phyloP scores from a whole-genome alignment of 2,888 invertebrate genomes.

The Phortica okadai region DNA sequence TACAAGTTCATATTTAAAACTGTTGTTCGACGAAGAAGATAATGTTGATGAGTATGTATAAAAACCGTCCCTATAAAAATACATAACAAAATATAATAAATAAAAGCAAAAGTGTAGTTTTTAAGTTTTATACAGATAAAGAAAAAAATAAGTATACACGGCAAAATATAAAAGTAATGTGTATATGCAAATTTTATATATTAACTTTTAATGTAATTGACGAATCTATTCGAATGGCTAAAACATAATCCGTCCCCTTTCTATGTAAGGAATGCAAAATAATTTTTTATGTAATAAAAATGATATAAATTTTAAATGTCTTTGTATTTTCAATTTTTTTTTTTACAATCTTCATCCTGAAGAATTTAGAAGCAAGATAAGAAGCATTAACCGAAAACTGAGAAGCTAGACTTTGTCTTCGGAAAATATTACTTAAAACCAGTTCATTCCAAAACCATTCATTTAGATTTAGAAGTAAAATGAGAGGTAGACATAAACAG shows the following conservation, averaged over 20 bases:
- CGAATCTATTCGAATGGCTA: background rate
- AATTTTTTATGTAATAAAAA: conserved; percentile 14
- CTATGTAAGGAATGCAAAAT: background rate
- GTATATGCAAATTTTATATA: conserved; percentile 41
- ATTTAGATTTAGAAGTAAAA: too few species aligned
- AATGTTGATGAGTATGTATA: conserved; percentile 34
- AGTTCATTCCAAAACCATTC: too few species aligned
- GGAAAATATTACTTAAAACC: too few species aligned
- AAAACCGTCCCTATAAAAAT: conserved; percentile 40
- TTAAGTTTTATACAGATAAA: conserved; percentile 41
- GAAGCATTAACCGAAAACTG: too few species aligned
- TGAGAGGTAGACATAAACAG: too few species aligned
- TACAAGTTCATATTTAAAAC: conserved; percentile 2
- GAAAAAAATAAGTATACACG: conserved; percentile 36
- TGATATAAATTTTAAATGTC: background rate
- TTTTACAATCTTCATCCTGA: background rate
- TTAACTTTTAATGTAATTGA: background rate
- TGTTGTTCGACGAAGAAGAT: conserved; percentile 42
- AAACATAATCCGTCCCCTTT: conserved; percentile 4
- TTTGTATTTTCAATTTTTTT: background rate
- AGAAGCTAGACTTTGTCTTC: too few species aligned
- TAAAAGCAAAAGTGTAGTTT: conserved; percentile 4
- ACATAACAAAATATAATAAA: conserved; percentile 52
- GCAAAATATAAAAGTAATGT: too few species aligned
- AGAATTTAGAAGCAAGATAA: background rate